Conservation (phyloP, 2,888 invertebrate genomes). For the Synanthedon andrenaeformis region DNA sequence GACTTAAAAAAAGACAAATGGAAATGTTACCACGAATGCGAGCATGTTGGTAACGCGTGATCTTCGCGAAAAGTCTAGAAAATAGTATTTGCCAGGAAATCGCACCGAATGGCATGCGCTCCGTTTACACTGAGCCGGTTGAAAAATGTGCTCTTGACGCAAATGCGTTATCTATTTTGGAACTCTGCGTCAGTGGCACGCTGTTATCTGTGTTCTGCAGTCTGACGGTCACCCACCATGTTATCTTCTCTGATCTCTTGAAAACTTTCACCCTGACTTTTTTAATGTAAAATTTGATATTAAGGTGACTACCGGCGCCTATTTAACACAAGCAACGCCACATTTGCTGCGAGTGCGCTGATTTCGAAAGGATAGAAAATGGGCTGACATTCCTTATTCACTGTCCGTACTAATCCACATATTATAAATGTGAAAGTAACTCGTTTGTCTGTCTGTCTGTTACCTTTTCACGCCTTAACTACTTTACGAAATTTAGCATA, state of each 20-base stretch:
- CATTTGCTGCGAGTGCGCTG: too few species aligned
- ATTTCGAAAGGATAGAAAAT: too few species aligned
- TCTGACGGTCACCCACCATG: conserved; percentile 50
- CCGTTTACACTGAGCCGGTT: conserved; percentile 49
- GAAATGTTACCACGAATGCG: conserved; percentile 22
- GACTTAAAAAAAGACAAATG: too few species aligned
- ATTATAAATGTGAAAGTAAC: too few species aligned
- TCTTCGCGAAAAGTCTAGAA: conserved; percentile 22
- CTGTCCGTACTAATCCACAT: too few species aligned
- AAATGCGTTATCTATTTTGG: conserved; percentile 70
- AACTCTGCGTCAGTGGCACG: conserved; percentile 58
- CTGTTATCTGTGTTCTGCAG: conserved; percentile 57
- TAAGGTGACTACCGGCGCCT: too few species aligned
- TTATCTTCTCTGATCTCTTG: conserved; percentile 6
- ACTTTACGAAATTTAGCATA: too few species aligned
- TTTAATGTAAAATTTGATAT: too few species aligned
- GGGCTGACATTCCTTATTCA: too few species aligned
- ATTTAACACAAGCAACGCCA: too few species aligned
- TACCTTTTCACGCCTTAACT: too few species aligned
- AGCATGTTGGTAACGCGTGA: conserved; percentile 17
- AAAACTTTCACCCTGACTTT: neutral
- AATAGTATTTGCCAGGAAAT: conserved; percentile 59
- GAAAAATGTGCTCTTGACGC: conserved; percentile 68
- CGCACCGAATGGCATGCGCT: conserved; percentile 47
- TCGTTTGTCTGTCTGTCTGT: too few species aligned